A percentile compares a stretch with the other conserved stretches of the same genome.
Conservation (phyloP, 2,113 vertebrate genomes). For the Benthochromis sp. region DNA sequence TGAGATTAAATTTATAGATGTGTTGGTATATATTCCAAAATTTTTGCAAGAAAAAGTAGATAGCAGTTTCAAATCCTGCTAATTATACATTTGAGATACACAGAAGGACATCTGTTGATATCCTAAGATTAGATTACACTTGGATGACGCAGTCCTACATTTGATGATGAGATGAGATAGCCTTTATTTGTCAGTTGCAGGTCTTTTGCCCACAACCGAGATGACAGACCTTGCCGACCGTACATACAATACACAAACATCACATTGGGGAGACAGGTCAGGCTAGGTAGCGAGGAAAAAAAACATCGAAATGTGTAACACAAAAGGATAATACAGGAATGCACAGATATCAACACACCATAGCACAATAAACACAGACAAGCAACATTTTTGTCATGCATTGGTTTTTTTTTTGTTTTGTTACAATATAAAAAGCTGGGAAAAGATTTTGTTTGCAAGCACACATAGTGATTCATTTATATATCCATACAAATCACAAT, state of each 20-base stretch:
- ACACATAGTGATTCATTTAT: background rate
- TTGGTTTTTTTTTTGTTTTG: accelerated
- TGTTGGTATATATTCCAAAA: background rate
- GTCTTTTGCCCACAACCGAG: background rate
- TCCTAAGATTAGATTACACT: background rate
- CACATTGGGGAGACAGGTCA: background rate
- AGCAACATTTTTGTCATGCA: background rate
- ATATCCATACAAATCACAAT: background rate
- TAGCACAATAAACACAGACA: background rate
- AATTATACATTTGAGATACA: background rate
- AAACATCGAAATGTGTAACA: background rate
- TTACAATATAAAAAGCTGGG: background rate
- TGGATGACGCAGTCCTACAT: background rate
- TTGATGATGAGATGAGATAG: background rate
- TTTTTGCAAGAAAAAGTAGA: background rate
- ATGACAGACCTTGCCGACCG: background rate
- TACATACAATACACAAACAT: background rate
- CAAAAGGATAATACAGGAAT: background rate
- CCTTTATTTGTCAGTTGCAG: background rate
- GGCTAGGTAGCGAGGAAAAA: background rate
- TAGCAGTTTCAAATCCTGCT: background rate
- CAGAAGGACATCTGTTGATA: background rate
- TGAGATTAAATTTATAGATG: background rate
- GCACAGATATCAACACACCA: too few species aligned
- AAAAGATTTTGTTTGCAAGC: background rate